These are phyloP conservation scores for Macrotis lagotis DNA, from an alignment of 2,113 vertebrate genomes.

Conservation along the genomic window DNA sequence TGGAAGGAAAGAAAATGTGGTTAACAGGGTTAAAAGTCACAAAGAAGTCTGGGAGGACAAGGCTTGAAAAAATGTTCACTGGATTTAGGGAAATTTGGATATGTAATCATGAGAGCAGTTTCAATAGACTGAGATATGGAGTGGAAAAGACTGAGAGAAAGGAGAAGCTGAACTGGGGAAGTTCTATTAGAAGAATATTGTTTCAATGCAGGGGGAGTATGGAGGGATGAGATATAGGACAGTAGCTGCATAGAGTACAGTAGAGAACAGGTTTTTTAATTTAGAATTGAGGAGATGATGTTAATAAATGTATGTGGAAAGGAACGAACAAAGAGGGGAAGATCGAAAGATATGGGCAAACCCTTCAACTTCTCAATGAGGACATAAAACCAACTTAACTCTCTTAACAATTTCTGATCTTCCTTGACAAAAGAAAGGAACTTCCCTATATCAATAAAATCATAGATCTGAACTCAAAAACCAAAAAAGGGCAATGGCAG, in stretches of 20 bases:
- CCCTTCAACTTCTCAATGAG: neutral
- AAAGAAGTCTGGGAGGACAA: neutral
- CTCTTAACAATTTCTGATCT: neutral
- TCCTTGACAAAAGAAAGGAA: neutral
- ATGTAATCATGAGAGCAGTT: neutral
- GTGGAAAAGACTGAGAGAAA: neutral
- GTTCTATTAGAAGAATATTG: too few species aligned
- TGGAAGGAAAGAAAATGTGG: neutral
- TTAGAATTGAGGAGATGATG: neutral
- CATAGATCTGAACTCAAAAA: neutral
- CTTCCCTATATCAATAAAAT: neutral
- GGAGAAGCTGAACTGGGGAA: too few species aligned
- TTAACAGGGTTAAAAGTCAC: neutral
- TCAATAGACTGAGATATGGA: neutral
- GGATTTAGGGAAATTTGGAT: neutral
- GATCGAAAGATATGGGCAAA: neutral
- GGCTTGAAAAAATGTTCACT: neutral
- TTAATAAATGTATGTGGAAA: neutral
- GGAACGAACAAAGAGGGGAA: neutral
- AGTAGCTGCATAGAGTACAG: neutral
- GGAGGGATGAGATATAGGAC: neutral
- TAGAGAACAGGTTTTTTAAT: too few species aligned
- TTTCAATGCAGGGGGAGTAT: too few species aligned
- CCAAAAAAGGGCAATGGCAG: neutral
- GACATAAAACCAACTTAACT: too few species aligned